Evolutionary conservation across 2,113 vertebrate genomes (phyloP).

Genomic region (Fukomys damarensis): DNA sequence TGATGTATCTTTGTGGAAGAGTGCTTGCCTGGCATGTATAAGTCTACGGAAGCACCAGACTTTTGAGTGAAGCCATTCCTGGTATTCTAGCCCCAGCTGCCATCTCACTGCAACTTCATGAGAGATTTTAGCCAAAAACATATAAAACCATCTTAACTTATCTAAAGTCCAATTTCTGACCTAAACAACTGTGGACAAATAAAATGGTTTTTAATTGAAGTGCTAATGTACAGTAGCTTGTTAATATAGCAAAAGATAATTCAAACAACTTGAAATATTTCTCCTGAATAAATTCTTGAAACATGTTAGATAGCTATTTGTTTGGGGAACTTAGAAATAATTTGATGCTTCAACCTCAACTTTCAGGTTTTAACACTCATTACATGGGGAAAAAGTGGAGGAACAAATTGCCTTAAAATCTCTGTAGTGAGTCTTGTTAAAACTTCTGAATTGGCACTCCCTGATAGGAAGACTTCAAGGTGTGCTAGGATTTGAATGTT

Average conservation of each 20-base stretch:
- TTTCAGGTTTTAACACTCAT: not conserved
- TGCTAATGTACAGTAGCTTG: not conserved
- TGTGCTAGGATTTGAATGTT: not conserved
- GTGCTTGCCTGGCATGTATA: not conserved
- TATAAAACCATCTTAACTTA: not conserved
- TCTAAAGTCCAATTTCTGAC: not conserved
- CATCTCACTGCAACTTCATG: not conserved
- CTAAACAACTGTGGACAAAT: conserved; percentile 17
- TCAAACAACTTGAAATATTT: not conserved
- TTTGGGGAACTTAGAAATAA: not conserved
- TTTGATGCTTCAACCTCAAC: not conserved
- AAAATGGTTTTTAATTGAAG: conserved; percentile 29
- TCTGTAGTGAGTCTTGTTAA: not conserved
- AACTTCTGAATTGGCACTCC: not conserved
- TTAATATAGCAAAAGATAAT: conserved; percentile 45
- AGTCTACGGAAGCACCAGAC: not conserved
- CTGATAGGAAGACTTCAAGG: not conserved
- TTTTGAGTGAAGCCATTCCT: not conserved
- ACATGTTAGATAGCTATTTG: not conserved
- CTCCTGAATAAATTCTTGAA: not conserved
- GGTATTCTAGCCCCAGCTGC: not conserved
- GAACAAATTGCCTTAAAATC: not conserved
- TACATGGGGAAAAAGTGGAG: not conserved
- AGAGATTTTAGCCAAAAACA: not conserved
- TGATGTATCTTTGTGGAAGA: not conserved